Base-by-base conservation (phyloP, 2,797 vertebrate species). In the Diplodus sargus region DNA sequence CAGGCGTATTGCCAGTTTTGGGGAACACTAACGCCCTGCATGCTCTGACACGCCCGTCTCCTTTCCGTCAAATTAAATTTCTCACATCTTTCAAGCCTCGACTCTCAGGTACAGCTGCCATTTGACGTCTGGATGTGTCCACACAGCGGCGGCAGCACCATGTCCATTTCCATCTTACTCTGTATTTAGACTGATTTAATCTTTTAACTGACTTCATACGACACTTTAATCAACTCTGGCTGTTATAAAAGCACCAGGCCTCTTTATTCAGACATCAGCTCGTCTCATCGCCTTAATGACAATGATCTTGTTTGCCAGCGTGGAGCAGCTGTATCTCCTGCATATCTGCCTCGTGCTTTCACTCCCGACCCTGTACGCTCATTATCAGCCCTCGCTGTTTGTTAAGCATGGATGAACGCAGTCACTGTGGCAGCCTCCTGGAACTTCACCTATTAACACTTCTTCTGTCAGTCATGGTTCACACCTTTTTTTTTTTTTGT, bases 401-500 rank as follows among this genome's bases (percentile, higher is more conserved):
- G 84, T 79, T 67, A 62, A 85, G 86, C 90, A 54, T 61, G 87
- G 70, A 58, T 77, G 79, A 86, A 70, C 48, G 13, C 78, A 67
- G 66, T 49, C 20, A 8, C 68, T 10, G 77, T 39, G 74, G 66
- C 57, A 76, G 62, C 53, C 47, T 47, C 66, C 71, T 17, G 62
- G 5, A 75, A 39, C 76, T 74, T 82, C 81, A 87, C 83, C 83
- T 84, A 74, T 83, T 75, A 85, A 78, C 86, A 53, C 87, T 42
- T 77, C 25, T 54, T 76, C 70, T 45, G 67, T 85, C 82, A 77
- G 49, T 74, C 65, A 30, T 7, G 18, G 39, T 45, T 83, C 22
- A 14, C 69, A 56, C 52, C 39, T 63, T 25, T 53, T 28, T 39
- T 34, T 20, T 79, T n/a, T 47, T 9, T 11, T 16, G 65, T 68